Conservation (phyloP, 2,797 vertebrate genomes). For the Anisognathus igniventris region DNA sequence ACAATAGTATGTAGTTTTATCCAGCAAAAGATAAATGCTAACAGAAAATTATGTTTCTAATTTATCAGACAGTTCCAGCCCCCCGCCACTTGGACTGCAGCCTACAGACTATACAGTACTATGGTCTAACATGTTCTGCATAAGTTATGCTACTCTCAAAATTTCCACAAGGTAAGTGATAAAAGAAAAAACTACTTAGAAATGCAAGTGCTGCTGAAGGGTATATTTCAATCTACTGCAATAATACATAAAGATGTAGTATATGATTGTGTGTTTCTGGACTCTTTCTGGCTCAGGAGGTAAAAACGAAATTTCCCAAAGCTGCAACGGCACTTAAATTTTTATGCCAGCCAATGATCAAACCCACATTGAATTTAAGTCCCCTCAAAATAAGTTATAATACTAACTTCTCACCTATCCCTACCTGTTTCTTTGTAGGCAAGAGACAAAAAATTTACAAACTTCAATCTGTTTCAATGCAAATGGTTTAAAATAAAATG, state of each 20-base stretch:
- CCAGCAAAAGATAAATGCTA: not conserved
- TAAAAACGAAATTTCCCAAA: not conserved
- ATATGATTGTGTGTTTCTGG: not conserved
- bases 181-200: not conserved
- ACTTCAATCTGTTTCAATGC: not conserved
- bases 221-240: not conserved
- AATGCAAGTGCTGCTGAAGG: not conserved
- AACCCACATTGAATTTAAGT: not conserved
- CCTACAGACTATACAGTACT: not conserved
- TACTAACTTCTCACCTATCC: not conserved
- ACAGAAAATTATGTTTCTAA: not conserved
- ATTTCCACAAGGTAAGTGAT: not conserved
- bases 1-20: not conserved
- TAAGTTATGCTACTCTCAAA: not conserved
- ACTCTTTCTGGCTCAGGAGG: not conserved
- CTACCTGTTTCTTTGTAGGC: not conserved
- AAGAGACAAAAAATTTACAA: not conserved
- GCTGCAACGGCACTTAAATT: not conserved
- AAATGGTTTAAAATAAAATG: not conserved
- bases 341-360: not conserved
- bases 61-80: not conserved
- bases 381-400: not conserved
- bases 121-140: not conserved
- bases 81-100: not conserved
- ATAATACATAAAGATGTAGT: not conserved